Conservation (phyloP, 2,113 vertebrate species). For the Progne subis region DNA sequence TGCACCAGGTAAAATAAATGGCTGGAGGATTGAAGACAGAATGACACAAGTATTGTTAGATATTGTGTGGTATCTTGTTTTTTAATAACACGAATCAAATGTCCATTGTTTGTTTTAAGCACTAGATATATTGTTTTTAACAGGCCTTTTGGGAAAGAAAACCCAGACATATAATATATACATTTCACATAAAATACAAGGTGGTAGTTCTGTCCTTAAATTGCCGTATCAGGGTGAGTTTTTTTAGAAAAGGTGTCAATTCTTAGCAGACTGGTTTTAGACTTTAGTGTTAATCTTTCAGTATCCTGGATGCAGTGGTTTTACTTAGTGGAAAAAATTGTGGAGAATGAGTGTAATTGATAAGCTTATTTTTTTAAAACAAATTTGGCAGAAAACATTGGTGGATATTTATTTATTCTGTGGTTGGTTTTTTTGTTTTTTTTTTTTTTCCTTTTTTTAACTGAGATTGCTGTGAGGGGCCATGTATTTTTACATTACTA, state of each 20-base stretch:
- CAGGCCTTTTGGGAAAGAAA: neutral
- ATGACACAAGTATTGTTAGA: neutral
- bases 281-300: conserved; percentile 42
- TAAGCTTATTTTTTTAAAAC: neutral
- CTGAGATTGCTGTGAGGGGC: neutral
- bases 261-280: conserved; percentile 54
- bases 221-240: neutral
- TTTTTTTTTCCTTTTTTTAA: neutral
- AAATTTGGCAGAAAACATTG: neutral
- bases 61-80: conserved; percentile 28
- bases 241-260: conserved; percentile 14
- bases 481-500: neutral
- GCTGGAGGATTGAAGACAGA: conserved; percentile 60
- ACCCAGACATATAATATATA: neutral
- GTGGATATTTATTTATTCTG: neutral
- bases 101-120: conserved; percentile 55
- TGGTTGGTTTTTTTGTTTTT: no score
- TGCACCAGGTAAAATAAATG: conserved; percentile 55
- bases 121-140: conserved; percentile 51
- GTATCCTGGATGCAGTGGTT: neutral
- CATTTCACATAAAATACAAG: neutral
- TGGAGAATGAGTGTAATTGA: neutral
- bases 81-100: conserved; percentile 71
- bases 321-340: neutral
- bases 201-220: conserved; percentile 4